These are phyloP conservation scores for Tapirus indicus DNA, from an alignment of 2,797 vertebrate species.

Conservation along the genomic window DNA sequence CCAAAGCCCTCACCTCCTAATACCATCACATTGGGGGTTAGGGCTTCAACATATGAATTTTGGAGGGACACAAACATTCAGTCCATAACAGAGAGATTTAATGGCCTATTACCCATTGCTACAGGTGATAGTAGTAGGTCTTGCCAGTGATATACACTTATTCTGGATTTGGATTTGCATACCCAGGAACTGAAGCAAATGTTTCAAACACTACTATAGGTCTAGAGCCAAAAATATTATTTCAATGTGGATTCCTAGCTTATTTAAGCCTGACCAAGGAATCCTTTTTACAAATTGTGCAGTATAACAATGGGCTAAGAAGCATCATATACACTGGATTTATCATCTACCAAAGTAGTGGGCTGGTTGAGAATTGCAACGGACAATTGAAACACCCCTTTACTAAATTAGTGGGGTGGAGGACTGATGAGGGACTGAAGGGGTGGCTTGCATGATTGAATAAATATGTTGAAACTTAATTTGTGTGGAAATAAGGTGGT, in stretches of 20 bases:
- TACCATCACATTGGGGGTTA: neutral
- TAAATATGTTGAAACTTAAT: neutral
- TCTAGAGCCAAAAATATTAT: neutral
- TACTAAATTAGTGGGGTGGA: neutral
- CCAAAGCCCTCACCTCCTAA: neutral
- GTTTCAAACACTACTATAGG: neutral
- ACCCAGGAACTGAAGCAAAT: neutral
- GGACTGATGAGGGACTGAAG: neutral
- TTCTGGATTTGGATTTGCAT: neutral
- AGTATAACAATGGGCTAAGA: neutral
- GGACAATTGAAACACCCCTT: neutral
- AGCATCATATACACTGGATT: neutral
- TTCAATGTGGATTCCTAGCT: neutral
- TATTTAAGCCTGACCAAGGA: neutral
- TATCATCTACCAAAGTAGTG: neutral
- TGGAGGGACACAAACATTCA: neutral
- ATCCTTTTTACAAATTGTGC: neutral
- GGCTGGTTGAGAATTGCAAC: neutral
- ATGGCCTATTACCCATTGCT: neutral
- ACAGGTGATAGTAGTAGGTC: no score
- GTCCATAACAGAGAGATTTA: neutral
- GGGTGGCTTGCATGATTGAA: neutral
- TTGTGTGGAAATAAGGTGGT: neutral
- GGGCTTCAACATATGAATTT: neutral
- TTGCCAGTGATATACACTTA: neutral